phyloP scores from a whole-genome alignment of 2,797 vertebrate species.

The Neosalanx taihuensis region DNA sequence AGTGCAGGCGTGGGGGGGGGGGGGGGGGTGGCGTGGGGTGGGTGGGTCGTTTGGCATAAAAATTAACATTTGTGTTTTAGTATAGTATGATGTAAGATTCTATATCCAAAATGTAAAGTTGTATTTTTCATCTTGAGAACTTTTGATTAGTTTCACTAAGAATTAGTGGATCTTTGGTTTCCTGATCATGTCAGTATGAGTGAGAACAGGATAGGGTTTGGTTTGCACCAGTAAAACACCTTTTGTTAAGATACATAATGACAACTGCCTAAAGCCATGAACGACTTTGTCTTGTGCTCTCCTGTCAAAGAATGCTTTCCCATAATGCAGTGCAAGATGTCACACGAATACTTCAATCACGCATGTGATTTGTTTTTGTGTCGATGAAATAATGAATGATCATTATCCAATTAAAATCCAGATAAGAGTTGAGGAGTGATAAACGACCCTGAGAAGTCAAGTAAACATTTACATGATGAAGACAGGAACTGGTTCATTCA shows the following conservation, averaged over 20 bases:
- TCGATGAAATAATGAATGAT: constrained; percentile 28
- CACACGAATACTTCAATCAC: background rate
- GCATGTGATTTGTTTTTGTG: constrained; percentile 15
- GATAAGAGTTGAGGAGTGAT: constrained; percentile 16
- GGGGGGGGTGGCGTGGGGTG: too few relatives aligned
- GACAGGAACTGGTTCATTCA: constrained; percentile 26
- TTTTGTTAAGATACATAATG: background rate
- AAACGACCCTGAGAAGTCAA: constrained; percentile 7
- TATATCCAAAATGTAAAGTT: too few relatives aligned
- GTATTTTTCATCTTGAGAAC: too few relatives aligned
- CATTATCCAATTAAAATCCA: constrained; percentile 28
- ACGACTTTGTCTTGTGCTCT: background rate
- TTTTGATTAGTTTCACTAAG: too few relatives aligned
- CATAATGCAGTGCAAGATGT: background rate
- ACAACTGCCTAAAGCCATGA: background rate
- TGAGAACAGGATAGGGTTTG: too few relatives aligned
- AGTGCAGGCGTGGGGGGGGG: too few relatives aligned
- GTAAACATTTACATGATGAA: constrained; percentile 6
- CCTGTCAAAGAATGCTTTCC: background rate
- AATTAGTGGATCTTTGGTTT: too few relatives aligned
- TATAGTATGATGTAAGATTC: too few relatives aligned
- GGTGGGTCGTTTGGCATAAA: too few relatives aligned
- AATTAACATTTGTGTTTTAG: too few relatives aligned
- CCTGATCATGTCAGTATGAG: too few relatives aligned
- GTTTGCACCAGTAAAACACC: too few relatives aligned